These are phyloP conservation scores for Amblyopsis hoosieri DNA, from an alignment of 2,797 vertebrate genomes.

Conservation along the genomic window DNA sequence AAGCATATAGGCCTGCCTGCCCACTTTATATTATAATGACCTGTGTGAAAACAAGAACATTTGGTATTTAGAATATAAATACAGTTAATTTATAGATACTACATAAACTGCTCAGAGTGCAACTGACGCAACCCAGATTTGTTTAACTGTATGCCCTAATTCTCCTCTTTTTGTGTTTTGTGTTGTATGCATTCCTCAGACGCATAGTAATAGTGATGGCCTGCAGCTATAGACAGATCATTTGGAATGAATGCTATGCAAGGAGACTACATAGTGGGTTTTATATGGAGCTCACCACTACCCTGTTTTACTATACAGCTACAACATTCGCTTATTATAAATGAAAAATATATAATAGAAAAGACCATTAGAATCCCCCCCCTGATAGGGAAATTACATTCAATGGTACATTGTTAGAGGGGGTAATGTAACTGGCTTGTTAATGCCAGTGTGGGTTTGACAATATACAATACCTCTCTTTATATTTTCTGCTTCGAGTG, in stretches of 20 bases:
- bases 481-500: too few relatives aligned
- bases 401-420: too few relatives aligned
- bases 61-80: conserved; percentile 55
- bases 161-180: conserved; percentile 11
- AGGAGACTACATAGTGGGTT: conserved; percentile 4
- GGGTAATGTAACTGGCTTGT: too few relatives aligned
- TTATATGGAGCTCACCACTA: not conserved
- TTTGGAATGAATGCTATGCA: conserved; percentile 41
- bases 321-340: too few relatives aligned
- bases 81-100: conserved; percentile 43
- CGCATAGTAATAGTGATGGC: conserved; percentile 8
- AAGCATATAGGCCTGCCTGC: conserved; percentile 59
- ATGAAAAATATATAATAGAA: too few relatives aligned
- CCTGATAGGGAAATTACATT: too few relatives aligned
- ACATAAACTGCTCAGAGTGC: conserved; percentile 36
- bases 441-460: too few relatives aligned
- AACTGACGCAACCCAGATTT: conserved; percentile 18
- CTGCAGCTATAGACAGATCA: conserved; percentile 47
- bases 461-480: too few relatives aligned
- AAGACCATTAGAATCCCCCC: too few relatives aligned
- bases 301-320: too few relatives aligned
- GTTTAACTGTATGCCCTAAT: not conserved
- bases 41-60: conserved; percentile 59
- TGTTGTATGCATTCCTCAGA: conserved; percentile 26
- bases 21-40: conserved; percentile 67